phyloP scores from a whole-genome alignment of 2,113 vertebrate genomes.

The Dicerorhinus sumatrensis region DNA sequence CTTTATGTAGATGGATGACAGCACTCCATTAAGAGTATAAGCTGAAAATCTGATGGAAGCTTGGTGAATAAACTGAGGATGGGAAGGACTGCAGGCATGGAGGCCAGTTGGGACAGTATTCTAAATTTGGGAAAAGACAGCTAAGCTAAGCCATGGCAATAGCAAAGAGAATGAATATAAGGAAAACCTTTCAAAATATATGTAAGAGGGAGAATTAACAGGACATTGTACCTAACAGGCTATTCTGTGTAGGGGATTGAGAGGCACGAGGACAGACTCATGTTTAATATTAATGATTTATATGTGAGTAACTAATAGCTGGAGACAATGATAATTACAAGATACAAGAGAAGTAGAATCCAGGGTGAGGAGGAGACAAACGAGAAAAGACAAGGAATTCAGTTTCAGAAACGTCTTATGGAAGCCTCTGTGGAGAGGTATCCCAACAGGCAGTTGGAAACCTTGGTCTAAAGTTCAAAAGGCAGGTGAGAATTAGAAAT shows the following conservation, averaged over 20 bases:
- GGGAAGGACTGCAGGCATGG: background rate
- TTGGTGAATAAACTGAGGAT: background rate
- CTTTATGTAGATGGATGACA: background rate
- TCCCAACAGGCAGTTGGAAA: background rate
- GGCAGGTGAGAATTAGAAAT: background rate
- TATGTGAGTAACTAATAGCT: background rate
- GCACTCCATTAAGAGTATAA: background rate
- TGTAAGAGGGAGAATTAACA: background rate
- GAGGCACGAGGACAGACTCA: background rate
- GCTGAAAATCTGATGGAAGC: background rate
- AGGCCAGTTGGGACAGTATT: background rate
- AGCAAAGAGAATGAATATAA: background rate
- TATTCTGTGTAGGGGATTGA: background rate
- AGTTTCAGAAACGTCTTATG: background rate
- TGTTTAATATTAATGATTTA: background rate
- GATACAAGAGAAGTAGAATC: background rate
- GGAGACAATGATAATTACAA: background rate
- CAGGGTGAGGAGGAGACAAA: background rate
- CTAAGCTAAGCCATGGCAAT: background rate
- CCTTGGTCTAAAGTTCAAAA: background rate
- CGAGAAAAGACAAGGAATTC: constrained; percentile 8
- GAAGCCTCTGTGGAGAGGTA: background rate
- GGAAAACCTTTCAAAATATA: background rate
- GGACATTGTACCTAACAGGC: background rate
- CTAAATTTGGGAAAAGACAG: background rate